Conservation (phyloP, 2,797 vertebrate species). For the Myotis vivesi region DNA sequence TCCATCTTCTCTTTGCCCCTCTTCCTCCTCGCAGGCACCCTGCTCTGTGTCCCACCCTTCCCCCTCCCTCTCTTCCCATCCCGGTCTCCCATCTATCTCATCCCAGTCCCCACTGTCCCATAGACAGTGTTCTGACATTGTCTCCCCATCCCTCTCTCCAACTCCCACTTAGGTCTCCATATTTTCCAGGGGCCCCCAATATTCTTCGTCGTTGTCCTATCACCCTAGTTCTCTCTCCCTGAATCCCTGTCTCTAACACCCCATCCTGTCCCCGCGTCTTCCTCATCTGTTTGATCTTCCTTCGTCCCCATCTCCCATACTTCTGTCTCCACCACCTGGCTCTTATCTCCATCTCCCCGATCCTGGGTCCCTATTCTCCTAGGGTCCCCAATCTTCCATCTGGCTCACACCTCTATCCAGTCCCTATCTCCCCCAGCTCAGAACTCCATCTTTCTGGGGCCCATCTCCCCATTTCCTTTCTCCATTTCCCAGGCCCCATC, state of each 20-base stretch:
- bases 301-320: neutral
- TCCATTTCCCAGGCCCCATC: neutral
- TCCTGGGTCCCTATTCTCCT: neutral
- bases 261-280: neutral
- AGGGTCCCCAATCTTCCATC: neutral
- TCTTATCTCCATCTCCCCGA: neutral
- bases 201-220: slow-evolving; percentile 7
- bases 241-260: neutral
- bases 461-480: neutral
- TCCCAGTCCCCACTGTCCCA: neutral
- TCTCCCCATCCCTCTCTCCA: neutral
- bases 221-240: neutral
- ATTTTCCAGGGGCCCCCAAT: neutral
- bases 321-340: neutral
- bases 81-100: neutral
- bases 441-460: neutral
- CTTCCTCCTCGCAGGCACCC: neutral
- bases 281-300: neutral
- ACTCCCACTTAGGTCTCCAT: neutral
- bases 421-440: neutral
- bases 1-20: neutral
- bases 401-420: neutral
- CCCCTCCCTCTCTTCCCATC: neutral
- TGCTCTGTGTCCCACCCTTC: neutral
- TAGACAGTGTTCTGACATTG: neutral